phyloP scores from a whole-genome alignment of 2,113 vertebrate genomes.

The Phaethornis superciliosus region DNA sequence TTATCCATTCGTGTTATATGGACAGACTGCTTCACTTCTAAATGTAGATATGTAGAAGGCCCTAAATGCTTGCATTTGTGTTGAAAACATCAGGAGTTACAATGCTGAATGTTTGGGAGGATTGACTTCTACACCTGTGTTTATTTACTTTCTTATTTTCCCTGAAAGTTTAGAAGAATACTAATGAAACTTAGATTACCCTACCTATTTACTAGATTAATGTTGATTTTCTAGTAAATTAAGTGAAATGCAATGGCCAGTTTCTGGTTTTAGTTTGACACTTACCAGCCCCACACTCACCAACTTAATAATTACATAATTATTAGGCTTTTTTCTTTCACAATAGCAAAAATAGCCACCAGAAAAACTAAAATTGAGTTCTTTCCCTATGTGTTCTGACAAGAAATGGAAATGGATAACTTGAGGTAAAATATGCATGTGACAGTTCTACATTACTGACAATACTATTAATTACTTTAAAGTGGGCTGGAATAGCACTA shows the following conservation, averaged over 20 bases:
- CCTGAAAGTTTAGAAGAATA: not conserved
- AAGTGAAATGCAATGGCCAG: not conserved
- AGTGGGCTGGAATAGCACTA: not conserved
- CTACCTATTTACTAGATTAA: not conserved
- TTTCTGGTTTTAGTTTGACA: not conserved
- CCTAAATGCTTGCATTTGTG: not conserved
- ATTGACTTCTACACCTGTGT: not conserved
- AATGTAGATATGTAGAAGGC: not conserved
- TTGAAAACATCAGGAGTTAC: not conserved
- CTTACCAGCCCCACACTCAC: not conserved
- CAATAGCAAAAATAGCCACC: not conserved
- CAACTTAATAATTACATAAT: not conserved
- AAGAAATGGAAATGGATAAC: not conserved
- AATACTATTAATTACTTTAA: not conserved
- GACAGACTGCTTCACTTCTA: not conserved
- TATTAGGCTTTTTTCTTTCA: not conserved
- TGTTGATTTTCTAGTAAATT: not conserved
- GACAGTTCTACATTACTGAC: not conserved
- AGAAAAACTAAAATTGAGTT: not conserved
- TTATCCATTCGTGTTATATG: not conserved
- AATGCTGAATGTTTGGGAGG: not conserved
- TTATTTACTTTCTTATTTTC: not conserved
- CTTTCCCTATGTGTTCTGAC: not conserved
- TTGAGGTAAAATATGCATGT: not conserved
- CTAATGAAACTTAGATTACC: not conserved